Evolutionary conservation across 2,113 vertebrate genomes (phyloP).

Genomic region (Ascaphus truei): DNA sequence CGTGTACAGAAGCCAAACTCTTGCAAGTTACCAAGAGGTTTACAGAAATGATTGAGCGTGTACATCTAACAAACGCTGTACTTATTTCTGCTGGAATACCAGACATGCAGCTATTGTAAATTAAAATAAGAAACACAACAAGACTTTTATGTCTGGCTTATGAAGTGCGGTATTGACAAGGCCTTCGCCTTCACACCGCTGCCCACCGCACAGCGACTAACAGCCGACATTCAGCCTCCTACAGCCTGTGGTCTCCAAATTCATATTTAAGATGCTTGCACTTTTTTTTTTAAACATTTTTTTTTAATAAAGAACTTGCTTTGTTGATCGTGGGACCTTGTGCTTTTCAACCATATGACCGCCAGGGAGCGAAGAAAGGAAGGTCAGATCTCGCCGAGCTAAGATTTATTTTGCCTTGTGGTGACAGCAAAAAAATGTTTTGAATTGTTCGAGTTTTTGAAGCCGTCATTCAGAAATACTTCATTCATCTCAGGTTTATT

Average conservation of each 20-base stretch:
- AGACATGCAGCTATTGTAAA: background rate
- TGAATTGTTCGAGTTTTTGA: no score
- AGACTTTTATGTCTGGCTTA: constrained; percentile 4
- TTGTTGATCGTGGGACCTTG: constrained; percentile 28
- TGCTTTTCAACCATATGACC: constrained; percentile 15
- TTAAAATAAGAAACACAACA: constrained; percentile 5
- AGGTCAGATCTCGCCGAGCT: background rate
- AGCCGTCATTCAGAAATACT: no score
- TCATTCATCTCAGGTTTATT: no score
- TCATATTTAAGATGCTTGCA: constrained; percentile 29
- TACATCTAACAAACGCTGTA: background rate
- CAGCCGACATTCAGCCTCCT: constrained; percentile 15
- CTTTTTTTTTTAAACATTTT: no score
- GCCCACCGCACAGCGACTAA: background rate
- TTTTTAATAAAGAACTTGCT: constrained; percentile 31
- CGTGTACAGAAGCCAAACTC: no score
- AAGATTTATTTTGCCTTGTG: background rate
- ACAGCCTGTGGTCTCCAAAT: constrained; percentile 15
- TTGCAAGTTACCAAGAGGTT: no score
- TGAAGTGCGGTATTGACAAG: constrained; percentile 2
- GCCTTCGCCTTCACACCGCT: background rate
- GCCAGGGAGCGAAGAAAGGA: background rate
- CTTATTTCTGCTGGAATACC: background rate
- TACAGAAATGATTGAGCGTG: no score
- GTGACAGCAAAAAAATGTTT: no score